Conservation (phyloP, 2,113 vertebrate species). For the Balaenoptera acutorostrata region DNA sequence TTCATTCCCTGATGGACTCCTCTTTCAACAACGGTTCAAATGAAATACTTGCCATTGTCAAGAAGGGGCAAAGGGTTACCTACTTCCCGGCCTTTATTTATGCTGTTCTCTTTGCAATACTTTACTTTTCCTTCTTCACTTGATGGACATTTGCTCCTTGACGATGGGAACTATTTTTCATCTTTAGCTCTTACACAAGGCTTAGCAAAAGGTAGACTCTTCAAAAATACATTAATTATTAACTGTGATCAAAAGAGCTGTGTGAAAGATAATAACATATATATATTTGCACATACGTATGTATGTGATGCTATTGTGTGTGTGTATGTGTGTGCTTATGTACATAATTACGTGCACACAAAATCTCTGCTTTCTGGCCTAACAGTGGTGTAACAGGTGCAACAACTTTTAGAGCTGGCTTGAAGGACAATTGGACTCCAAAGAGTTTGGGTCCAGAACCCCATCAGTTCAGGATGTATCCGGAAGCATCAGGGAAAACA, state of each 20-base stretch:
- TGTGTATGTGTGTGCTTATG: background rate
- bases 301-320: background rate
- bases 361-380: background rate
- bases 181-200: background rate
- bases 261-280: background rate
- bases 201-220: background rate
- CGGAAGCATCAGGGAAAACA: background rate
- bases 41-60: background rate
- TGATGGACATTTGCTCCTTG: background rate
- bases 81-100: background rate
- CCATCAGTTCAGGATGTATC: background rate
- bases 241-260: background rate
- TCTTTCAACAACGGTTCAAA: background rate
- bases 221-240: background rate
- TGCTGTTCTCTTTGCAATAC: background rate
- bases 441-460: background rate
- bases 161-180: background rate
- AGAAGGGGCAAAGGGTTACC: background rate
- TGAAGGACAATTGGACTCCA: background rate
- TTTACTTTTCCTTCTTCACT: background rate
- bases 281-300: background rate
- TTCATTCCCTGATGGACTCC: background rate
- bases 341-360: background rate
- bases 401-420: background rate
- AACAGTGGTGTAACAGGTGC: background rate